Conservation (phyloP, 2,797 vertebrate species). For the Psittacula derbiana region DNA sequence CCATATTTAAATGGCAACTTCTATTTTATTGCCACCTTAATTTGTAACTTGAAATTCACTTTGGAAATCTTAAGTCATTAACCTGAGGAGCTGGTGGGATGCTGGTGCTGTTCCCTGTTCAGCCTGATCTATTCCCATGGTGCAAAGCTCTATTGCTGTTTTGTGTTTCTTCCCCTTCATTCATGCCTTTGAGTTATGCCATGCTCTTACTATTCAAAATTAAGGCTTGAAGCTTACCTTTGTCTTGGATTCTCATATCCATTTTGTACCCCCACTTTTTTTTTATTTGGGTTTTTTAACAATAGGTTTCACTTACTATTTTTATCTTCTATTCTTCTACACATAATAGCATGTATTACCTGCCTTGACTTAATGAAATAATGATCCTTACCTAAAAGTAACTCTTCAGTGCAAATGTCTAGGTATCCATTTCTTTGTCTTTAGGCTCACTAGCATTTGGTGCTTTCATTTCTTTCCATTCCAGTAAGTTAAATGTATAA, state of each 20-base stretch:
- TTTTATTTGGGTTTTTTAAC: background rate
- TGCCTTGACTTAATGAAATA: background rate
- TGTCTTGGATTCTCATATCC: background rate
- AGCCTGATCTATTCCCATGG: background rate
- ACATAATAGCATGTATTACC: background rate
- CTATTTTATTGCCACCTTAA: background rate
- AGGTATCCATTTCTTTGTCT: background rate
- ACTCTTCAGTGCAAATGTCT: background rate
- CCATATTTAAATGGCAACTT: background rate
- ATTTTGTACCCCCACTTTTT: background rate
- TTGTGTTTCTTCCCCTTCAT: background rate
- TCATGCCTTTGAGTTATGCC: background rate
- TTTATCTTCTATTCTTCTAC: conserved; percentile 1
- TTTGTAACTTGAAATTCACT: background rate
- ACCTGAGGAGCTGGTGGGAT: background rate
- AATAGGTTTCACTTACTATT: conserved; percentile 8
- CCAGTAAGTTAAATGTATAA: background rate
- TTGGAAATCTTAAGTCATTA: background rate
- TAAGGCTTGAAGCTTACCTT: background rate
- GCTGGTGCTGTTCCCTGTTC: background rate
- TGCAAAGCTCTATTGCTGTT: background rate
- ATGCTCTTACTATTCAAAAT: background rate
- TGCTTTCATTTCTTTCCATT: background rate
- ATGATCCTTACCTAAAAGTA: background rate
- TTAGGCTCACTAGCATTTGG: background rate